These are phyloP conservation scores for Furcifer pardalis DNA, from an alignment of 2,797 vertebrate genomes.

Conservation along the genomic window DNA sequence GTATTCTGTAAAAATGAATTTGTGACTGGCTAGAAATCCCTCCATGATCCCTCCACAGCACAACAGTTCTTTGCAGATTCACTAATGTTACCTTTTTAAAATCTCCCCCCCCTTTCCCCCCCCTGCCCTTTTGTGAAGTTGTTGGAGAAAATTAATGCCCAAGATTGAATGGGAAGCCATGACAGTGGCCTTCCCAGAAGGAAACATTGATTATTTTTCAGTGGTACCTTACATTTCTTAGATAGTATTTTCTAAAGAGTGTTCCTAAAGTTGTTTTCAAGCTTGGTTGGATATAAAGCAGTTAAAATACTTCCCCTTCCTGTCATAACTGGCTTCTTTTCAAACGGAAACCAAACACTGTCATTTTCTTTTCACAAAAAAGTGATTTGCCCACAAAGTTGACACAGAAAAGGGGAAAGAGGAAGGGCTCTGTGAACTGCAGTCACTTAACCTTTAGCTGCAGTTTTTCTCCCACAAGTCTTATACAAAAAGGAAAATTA, in stretches of 20 bases:
- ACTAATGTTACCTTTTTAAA: neutral
- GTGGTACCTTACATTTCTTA: conserved; percentile 9
- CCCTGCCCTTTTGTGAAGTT: neutral
- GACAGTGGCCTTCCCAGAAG: neutral
- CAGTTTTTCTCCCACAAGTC: neutral
- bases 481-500: conserved; percentile 11
- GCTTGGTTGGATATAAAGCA: neutral
- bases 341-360: conserved; percentile 42
- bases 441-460: neutral
- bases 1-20: neutral
- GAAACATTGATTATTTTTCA: too few relatives aligned
- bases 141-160: neutral
- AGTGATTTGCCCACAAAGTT: conserved; percentile 9
- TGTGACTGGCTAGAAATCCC: neutral
- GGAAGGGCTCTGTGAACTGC: neutral
- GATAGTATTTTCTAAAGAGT: neutral
- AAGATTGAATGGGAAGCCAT: neutral
- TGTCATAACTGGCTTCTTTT: conserved; percentile 4
- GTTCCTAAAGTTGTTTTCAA: conserved; percentile 4
- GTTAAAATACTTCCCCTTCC: neutral
- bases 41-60: too few relatives aligned
- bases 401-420: neutral
- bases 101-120: neutral
- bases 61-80: neutral
- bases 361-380: conserved; percentile 15